phyloP scores from a whole-genome alignment of 2,888 invertebrate genomes.

The Hedya salicella region DNA sequence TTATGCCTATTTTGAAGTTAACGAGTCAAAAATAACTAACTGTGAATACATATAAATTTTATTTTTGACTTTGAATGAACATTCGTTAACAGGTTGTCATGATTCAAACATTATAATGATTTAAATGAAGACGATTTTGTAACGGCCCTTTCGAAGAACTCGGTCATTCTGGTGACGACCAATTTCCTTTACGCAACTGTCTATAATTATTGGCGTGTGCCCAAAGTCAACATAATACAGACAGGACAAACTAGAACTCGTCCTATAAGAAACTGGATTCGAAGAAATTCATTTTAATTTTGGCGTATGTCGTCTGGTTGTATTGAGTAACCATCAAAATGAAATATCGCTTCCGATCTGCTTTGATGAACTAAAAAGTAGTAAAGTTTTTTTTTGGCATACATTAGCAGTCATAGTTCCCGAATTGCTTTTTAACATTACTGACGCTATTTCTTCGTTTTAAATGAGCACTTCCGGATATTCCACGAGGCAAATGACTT shows the following conservation, averaged over 20 bases:
- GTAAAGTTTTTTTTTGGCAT: conserved; percentile 3
- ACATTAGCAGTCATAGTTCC: neutral
- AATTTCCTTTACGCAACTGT: conserved; percentile 42
- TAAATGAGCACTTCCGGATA: too few species aligned
- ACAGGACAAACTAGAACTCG: conserved; percentile 43
- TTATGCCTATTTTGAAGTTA: too few species aligned
- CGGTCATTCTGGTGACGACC: conserved; percentile 28
- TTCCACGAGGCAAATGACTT: too few species aligned
- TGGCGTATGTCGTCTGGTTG: conserved; percentile 46
- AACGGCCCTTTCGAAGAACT: conserved; percentile 28
- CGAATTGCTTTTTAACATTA: neutral
- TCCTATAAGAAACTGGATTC: conserved; percentile 47
- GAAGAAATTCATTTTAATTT: conserved; percentile 43
- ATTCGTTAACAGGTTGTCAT: too few species aligned
- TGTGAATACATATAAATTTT: too few species aligned
- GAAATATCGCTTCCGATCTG: conserved; percentile 41
- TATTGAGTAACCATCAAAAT: conserved; percentile 47
- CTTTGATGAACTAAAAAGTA: conserved; percentile 24
- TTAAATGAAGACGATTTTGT: conserved; percentile 20
- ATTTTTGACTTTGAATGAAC: too few species aligned
- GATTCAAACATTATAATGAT: neutral
- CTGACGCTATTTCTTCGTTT: conserved; percentile 5
- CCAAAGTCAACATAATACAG: conserved; percentile 52
- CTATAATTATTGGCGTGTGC: conserved; percentile 51
- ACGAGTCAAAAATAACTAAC: too few species aligned